Evolutionary conservation across 2,888 invertebrate species (phyloP).

Genomic region (Germaria angustata): DNA sequence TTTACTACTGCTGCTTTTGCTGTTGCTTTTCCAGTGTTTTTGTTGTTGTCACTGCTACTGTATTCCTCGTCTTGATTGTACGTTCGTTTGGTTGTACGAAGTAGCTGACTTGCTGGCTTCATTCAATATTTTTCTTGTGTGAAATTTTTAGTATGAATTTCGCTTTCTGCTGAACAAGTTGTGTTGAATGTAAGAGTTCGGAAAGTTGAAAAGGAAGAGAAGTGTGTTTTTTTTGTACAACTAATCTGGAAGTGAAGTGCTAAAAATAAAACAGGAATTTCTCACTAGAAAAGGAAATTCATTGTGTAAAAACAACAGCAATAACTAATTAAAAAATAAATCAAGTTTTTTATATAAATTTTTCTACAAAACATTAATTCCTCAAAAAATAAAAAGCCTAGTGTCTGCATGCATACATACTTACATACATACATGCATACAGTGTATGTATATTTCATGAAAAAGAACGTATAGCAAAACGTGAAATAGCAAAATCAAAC

Average conservation of each 20-base stretch:
- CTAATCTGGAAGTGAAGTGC: constrained; percentile 61
- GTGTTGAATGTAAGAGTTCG: constrained; percentile 71
- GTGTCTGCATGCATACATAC: no score
- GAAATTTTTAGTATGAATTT: constrained; percentile 78
- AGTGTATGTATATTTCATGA: no score
- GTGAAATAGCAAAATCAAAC: no score
- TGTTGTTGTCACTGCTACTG: constrained; percentile 31
- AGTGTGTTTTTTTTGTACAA: constrained; percentile 26
- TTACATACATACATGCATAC: neutral
- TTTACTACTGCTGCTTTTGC: neutral
- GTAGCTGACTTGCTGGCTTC: constrained; percentile 59
- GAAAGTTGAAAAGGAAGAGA: constrained; percentile 46
- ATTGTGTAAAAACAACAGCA: constrained; percentile 13
- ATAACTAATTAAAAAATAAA: constrained; percentile 23
- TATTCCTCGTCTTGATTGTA: constrained; percentile 7
- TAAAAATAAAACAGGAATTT: constrained; percentile 38
- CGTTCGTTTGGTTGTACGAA: constrained; percentile 59
- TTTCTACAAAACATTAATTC: neutral
- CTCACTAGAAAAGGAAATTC: constrained; percentile 36
- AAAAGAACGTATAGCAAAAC: no score
- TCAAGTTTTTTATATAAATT: neutral
- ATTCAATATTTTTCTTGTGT: constrained; percentile 70
- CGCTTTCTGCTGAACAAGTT: constrained; percentile 79
- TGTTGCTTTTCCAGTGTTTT: constrained; percentile 9
- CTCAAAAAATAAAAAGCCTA: neutral